Percentiles rank a stretch among this genome's conserved stretches.
Evolutionary conservation across 1,140 invertebrate genomes (phyloP).

Genomic region (Adoxophyes honmai): DNA sequence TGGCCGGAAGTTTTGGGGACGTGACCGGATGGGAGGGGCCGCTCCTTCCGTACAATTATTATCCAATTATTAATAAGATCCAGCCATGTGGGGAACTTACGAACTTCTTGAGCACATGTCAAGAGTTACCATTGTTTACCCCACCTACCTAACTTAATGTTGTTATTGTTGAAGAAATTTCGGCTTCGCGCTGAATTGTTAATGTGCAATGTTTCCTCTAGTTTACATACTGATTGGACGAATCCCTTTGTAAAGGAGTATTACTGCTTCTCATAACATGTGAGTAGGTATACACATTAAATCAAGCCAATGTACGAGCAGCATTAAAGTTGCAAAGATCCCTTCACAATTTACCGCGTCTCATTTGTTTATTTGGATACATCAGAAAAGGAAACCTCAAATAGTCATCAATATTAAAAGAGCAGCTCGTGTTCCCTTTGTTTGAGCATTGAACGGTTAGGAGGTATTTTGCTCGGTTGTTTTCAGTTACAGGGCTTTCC

Average conservation of each 20-base stretch:
- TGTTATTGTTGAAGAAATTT: conserved; percentile 16
- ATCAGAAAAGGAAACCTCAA: conserved; percentile 9
- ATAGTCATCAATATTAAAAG: conserved; percentile 15
- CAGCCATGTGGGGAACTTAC: conserved; percentile 1
- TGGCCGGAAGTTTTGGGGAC: conserved; percentile 56
- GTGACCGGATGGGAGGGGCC: conserved; percentile 43
- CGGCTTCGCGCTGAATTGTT: too few species aligned
- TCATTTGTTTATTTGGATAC: conserved; percentile 5
- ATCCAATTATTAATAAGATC: conserved; percentile 36
- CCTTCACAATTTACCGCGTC: background rate
- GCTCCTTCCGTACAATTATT: conserved; percentile 21
- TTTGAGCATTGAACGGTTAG: conserved; percentile 12
- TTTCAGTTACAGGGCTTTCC: conserved; percentile 1
- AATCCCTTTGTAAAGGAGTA: too few species aligned
- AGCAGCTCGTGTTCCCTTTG: conserved; percentile 1
- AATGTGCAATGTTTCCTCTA: too few species aligned
- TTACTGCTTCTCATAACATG: too few species aligned
- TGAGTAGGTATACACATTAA: too few species aligned
- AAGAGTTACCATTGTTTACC: too few species aligned
- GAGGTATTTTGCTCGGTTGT: conserved; percentile 1
- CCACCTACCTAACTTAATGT: background rate
- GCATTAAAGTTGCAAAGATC: background rate
- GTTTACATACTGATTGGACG: too few species aligned
- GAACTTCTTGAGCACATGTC: background rate
- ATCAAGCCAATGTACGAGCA: background rate